Percentiles rank a stretch among this genome's conserved stretches.
Conservation (phyloP, 2,113 vertebrate genomes). For the Chloroceryle aenea region DNA sequence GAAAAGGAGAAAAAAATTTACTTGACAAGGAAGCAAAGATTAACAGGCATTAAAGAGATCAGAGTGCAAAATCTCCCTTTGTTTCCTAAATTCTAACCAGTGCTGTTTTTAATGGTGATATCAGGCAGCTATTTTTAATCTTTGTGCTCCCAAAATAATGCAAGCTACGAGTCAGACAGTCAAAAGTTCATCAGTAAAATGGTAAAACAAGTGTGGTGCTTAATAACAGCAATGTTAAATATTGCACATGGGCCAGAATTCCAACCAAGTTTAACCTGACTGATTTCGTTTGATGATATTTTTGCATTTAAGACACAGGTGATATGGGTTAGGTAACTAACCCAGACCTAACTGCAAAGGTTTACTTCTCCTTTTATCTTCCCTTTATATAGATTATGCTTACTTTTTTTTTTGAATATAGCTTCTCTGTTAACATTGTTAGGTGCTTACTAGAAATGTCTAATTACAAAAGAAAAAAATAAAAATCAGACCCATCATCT, state of each 20-base stretch:
- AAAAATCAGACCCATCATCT: background rate
- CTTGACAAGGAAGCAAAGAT: background rate
- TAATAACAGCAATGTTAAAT: background rate
- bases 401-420: background rate
- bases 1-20: background rate
- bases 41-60: background rate
- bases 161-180: background rate
- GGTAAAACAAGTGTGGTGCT: background rate
- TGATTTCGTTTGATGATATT: background rate
- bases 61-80: background rate
- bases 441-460: background rate
- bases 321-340: background rate
- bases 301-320: background rate
- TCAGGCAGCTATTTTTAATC: background rate
- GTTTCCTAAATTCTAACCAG: background rate
- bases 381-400: background rate
- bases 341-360: background rate
- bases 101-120: accelerated
- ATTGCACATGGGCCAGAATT: background rate
- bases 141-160: background rate
- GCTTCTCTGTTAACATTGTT: background rate
- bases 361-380: background rate
- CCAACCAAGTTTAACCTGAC: background rate
- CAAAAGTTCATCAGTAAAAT: background rate
- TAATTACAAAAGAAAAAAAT: background rate